phyloP scores from a whole-genome alignment of 2,888 invertebrate genomes.

The Pseudolycoriella hygida region DNA sequence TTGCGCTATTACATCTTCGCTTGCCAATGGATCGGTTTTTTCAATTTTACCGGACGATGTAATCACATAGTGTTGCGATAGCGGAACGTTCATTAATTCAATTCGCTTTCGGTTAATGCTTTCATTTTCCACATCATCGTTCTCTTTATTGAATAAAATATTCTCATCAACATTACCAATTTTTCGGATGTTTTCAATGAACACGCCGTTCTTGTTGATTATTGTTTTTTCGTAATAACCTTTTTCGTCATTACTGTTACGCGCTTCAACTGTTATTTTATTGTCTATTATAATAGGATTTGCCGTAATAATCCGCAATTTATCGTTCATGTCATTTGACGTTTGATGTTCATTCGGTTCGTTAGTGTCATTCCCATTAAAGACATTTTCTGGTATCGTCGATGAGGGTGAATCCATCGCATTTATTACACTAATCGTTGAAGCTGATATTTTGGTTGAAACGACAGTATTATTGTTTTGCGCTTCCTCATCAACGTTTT shows the following conservation, averaged over 20 bases:
- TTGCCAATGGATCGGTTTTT: slow-evolving; percentile 10
- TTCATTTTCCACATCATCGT: slow-evolving; percentile 6
- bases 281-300: background rate
- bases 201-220: slow-evolving; percentile 8
- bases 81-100: slow-evolving; percentile 10
- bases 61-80: slow-evolving; percentile 12
- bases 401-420: background rate
- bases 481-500: background rate
- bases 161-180: slow-evolving; percentile 6
- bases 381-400: slow-evolving; percentile 1
- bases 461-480: background rate
- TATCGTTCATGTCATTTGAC: background rate
- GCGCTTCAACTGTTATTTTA: background rate
- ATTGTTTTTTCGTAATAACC: slow-evolving; percentile 7
- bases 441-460: background rate
- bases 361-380: background rate
- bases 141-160: background rate
- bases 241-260: background rate
- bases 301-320: background rate
- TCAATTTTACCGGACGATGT: slow-evolving; percentile 13
- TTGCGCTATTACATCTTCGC: slow-evolving; percentile 11
- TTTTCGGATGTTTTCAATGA: slow-evolving; percentile 8
- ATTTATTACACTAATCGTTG: background rate
- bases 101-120: slow-evolving; percentile 8
- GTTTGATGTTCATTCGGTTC: background rate